A percentile compares a stretch with the other conserved stretches of the same genome.
phyloP scores from a whole-genome alignment of 2,797 vertebrate genomes.

The Avahi laniger region DNA sequence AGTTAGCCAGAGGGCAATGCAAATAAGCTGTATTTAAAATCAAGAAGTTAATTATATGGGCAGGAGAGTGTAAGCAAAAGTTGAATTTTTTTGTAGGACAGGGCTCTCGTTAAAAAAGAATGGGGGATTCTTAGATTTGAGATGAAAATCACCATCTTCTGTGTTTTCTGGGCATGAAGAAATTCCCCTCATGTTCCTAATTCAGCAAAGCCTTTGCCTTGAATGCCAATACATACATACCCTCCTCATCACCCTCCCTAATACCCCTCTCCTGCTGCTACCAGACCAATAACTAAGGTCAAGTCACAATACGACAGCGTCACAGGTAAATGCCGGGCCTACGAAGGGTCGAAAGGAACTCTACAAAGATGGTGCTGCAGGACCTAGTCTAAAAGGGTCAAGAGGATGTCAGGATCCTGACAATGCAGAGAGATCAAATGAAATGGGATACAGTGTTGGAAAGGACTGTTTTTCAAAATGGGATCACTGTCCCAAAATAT shows the following conservation, averaged over 20 bases:
- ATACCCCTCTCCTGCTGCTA: neutral
- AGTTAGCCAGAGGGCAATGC: conserved; percentile 46
- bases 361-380: neutral
- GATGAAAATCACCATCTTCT: neutral
- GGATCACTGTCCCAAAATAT: neutral
- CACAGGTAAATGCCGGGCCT: neutral
- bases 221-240: neutral
- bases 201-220: neutral
- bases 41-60: conserved; percentile 44
- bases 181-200: neutral
- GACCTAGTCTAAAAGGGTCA: neutral
- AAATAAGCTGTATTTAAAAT: conserved; percentile 57
- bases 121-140: neutral
- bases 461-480: neutral
- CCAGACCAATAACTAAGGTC: neutral
- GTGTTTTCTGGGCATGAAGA: neutral
- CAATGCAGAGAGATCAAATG: neutral
- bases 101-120: neutral
- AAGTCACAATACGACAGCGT: neutral
- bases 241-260: neutral
- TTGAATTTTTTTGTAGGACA: conserved; percentile 40
- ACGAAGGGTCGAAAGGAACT: neutral
- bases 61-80: neutral
- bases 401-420: neutral
- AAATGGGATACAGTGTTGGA: neutral